Evolutionary conservation across 2,797 vertebrate genomes (phyloP).

Genomic region (Masticophis lateralis): DNA sequence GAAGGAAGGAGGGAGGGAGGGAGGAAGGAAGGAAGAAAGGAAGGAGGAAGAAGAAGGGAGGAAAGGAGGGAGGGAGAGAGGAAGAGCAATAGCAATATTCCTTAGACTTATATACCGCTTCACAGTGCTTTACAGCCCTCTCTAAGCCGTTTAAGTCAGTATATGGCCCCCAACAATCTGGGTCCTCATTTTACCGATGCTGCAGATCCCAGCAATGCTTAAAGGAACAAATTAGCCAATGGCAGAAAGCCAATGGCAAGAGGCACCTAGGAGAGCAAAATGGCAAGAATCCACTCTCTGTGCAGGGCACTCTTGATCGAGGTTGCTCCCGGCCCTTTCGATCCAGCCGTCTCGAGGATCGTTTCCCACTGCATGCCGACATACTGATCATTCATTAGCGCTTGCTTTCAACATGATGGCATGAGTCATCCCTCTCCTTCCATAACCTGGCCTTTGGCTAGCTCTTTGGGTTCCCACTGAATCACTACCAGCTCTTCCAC

Average conservation of each 20-base stretch:
- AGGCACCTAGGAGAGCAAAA: background rate
- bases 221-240: background rate
- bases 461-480: conserved; percentile 54
- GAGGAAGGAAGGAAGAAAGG: no score
- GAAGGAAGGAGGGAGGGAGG: no score
- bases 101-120: no score
- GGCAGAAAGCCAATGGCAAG: accelerated
- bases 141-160: no score
- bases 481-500: conserved; percentile 23
- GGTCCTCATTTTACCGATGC: background rate
- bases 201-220: background rate
- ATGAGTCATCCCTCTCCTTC: conserved; percentile 27
- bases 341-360: accelerated
- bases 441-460: background rate
- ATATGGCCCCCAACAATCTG: no score
- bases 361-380: background rate
- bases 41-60: accelerated
- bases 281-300: accelerated
- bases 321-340: accelerated
- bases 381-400: background rate
- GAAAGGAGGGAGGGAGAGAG: no score
- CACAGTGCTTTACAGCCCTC: no score
- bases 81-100: no score
- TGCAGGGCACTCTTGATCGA: accelerated
- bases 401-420: conserved; percentile 36